Evolutionary conservation across 2,888 invertebrate genomes (phyloP), one percentile per base, ranked within the genome.

Genomic region (Eupithecia subfuscata): DNA sequence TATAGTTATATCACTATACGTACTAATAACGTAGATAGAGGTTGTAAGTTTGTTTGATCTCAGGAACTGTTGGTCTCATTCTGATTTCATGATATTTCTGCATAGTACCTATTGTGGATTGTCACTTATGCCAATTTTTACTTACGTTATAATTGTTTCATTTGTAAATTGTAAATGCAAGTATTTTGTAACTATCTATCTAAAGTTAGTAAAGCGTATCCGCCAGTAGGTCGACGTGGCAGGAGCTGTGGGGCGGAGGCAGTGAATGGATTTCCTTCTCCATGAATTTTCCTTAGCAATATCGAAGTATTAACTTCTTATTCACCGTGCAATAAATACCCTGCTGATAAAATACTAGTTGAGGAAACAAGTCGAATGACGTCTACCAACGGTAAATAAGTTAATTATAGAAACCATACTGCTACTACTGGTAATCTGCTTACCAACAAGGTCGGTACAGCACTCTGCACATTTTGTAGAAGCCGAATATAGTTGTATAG

Each of bases 301-400:
- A 60, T 25, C 25, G 60, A 60, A 60, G 14, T 60, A 25, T 60
- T 67, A 11, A n/a, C 37, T 67, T 11, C 65, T 37, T 37, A 18
- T 67, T 18, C 22, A 40, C n/a, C 9, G 65, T 34, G 9, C 6
- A 22, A n/a, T 25, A 68, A 52, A 67, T 63, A 68, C 30, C 48
- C n/a, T 3, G 25, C 5, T 68, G 72, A 75, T 75, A 70, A n/a
- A n/a, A 48, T 63, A 22, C 60, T 60, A 60, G 69, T 70, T 68
- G 75, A 72, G 77, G 74, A 77, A 77, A 75, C 72, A 67, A 72
- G 74, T 75, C 65, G 7, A 43, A 64, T 74, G 76, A 77, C 65
- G 72, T 69, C 65, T 74, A 48, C 64, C 56, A 77, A 77, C 69
- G 71, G 77, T 74, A 72, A 74, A 77, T 77, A 56, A 77, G 60